phyloP scores from a whole-genome alignment of 2,888 invertebrate genomes.

The Tinea pellionella region DNA sequence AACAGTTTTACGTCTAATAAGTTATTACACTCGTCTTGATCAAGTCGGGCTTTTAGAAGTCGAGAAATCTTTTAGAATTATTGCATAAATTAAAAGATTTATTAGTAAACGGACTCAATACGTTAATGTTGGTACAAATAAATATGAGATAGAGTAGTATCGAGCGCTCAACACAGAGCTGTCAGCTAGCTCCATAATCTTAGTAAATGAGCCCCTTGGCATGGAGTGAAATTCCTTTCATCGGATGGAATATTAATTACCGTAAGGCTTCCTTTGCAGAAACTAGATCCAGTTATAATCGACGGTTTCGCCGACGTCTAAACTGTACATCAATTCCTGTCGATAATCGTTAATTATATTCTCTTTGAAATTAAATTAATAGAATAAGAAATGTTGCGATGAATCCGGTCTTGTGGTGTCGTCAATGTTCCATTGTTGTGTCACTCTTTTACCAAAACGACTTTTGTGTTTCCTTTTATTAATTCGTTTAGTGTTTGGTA shows the following conservation, averaged over 20 bases:
- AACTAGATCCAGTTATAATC: conserved; percentile 15
- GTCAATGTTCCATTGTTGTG: conserved; percentile 24
- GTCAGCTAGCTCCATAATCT: conserved; percentile 11
- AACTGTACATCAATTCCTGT: conserved; percentile 9
- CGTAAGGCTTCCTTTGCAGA: conserved; percentile 13
- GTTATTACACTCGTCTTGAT: no score
- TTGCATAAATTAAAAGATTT: not conserved
- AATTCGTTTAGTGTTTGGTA: not conserved
- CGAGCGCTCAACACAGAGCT: conserved; percentile 4
- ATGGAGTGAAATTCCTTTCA: conserved; percentile 16
- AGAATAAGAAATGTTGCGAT: conserved; percentile 5
- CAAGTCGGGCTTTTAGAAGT: no score
- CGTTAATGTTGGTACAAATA: not conserved
- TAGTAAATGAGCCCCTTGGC: conserved; percentile 14
- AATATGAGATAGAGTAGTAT: not conserved
- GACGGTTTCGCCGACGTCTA: conserved; percentile 12
- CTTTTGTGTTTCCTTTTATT: not conserved
- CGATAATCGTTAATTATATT: conserved; percentile 14
- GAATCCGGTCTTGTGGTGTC: conserved; percentile 8
- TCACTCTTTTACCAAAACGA: conserved; percentile 22
- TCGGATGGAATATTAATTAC: conserved; percentile 16
- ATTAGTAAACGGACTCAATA: not conserved
- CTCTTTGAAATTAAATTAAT: conserved; percentile 15
- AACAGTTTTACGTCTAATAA: not conserved
- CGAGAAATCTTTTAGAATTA: not conserved